Conservation (phyloP, 2,888 invertebrate genomes). For the Periphyllus acericola region DNA sequence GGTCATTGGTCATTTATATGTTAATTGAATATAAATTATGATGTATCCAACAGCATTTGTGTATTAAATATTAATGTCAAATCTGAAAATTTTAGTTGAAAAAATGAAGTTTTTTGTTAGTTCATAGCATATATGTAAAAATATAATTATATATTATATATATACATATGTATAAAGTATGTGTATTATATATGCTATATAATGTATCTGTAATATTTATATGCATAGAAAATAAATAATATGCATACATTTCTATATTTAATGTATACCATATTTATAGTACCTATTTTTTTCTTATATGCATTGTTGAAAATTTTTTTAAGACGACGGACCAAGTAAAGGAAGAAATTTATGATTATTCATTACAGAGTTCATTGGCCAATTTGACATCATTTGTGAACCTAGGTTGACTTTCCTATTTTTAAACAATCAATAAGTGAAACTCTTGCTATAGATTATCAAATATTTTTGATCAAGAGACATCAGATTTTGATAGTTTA, state of each 20-base stretch:
- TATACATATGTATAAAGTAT: neutral
- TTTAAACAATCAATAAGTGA: too few species aligned
- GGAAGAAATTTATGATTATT: too few species aligned
- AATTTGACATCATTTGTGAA: too few species aligned
- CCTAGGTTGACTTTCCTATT: too few species aligned
- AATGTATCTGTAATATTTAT: neutral
- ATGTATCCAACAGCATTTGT: conserved; percentile 17
- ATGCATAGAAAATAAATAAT: conserved; percentile 11
- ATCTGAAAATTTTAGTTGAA: neutral
- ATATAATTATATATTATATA: conserved; percentile 24
- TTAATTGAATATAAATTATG: neutral
- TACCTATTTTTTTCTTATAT: neutral
- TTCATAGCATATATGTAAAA: conserved; percentile 13
- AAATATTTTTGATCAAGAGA: too few species aligned
- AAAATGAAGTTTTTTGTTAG: conserved; percentile 29
- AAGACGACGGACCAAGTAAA: too few species aligned
- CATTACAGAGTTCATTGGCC: too few species aligned
- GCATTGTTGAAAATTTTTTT: neutral
- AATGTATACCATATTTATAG: neutral
- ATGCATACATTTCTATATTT: neutral
- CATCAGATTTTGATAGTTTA: too few species aligned
- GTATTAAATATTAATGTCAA: conserved; percentile 27
- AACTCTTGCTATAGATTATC: too few species aligned
- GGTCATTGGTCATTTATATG: neutral
- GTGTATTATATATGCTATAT: neutral